Evolutionary conservation across 2,113 vertebrate species (phyloP), one percentile per base, ranked within the genome.

Genomic region (Pollachius pollachius): DNA sequence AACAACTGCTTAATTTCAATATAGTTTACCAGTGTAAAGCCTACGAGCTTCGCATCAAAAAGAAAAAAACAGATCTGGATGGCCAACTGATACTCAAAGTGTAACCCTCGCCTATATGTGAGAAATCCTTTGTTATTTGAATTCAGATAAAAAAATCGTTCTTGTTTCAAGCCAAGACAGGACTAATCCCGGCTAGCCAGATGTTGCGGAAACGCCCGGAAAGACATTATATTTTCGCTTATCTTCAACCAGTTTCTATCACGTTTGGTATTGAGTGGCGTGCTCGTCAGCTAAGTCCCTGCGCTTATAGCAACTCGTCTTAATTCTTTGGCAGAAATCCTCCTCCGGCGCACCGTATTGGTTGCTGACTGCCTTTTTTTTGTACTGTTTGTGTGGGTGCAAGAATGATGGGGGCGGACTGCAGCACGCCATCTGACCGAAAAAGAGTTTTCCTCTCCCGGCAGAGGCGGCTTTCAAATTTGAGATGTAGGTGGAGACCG

Each of bases 381-480:
- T 34, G 41, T 82, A 87, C 91, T 89, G 89, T 82, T 73, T 89
- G 92, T 91, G 92, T 93, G 92, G 92, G 92, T 88, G 91, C 89
- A 86, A 92, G 91, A 92, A 93, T 92, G 84, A 84, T 83, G 93
- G 91, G 93, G 93, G 92, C 87, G 93, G 92, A 90, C 88, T 91
- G 91, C 91, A 92, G 90, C 91, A 89, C 91, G 90, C 92, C 90
- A 93, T 93, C 90, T 92, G 91, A 93, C 91, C 93, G 91, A 94
- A 94, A 90, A 93, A 92, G 89, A 92, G 90, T 88, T 87, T 93
- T 92, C 93, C 90, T 93, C 91, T 91, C 87, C 91, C 91, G 90
- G 89, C 84, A 88, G 84, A 92, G 89, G 90, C 89, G 88, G 87
- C 82, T 88, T 89, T 88, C 81, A 81, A 83, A 81, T 81, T 81